Base-by-base conservation (phyloP, 2,113 vertebrate species). In the Acrocephalus arundinaceus region DNA sequence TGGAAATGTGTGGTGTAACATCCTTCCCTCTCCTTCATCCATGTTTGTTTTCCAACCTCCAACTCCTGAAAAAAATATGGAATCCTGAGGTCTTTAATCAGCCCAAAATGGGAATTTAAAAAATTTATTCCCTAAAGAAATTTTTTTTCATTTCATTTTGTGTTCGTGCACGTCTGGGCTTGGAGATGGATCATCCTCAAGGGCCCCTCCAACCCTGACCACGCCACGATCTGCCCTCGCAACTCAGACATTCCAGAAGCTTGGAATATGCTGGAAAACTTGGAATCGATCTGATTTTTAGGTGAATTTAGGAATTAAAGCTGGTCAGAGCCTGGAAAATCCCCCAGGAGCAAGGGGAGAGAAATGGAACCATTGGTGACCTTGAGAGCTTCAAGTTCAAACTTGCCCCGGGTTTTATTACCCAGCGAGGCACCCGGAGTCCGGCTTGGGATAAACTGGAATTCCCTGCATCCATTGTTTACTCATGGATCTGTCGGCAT, bases 91-190 rank as follows among this genome's bases (percentile, higher is more conserved):
- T 24, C 3, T 61, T 57, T 19, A 23, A 39, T 33, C 22, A 2
- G 7, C 5, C 23, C 9, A 19, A 48, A 55, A 5, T 2, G 1
- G 19, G 28, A 13, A 1, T 5, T 33, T 55, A 1, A 3, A n/a
- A 10, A 37, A 61, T n/a, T 18, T 3, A 2, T 73, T 19, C 28
- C 78, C 19, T 43, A 31, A 73, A 37, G 19, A 61, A 76, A 22
- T 30, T 6, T 4, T 48, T 23, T 72, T 48, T n/a, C 35, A 4
- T 46, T 72, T 51, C 2, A 0, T 28, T 66, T 16, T 2, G 2
- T 13, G 2, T 43, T 11, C 0, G 2, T 1, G 0, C 11, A 11
- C 11, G 12, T 28, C 30, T 11, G 9, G 54, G 33, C 23, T 4
- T 17, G 52, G 52, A 52, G 8, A 21, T 6, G 37, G 78, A 15